Base-by-base conservation (phyloP, 2,888 invertebrate genomes). In the Microchrysa polita region DNA sequence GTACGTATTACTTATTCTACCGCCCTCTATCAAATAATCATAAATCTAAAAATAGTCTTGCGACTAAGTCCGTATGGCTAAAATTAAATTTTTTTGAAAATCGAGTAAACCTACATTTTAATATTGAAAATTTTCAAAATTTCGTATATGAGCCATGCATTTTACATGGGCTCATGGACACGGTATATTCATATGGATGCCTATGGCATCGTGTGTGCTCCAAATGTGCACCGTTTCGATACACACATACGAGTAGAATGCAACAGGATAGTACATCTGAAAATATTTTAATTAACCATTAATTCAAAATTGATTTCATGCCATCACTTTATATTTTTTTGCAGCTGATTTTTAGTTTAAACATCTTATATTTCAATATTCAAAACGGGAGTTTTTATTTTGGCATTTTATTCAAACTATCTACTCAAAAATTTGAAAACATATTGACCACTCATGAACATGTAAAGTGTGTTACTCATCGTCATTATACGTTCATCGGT, bases 211-310 rank as follows among this genome's bases (percentile, higher is more conserved):
- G 52, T 52, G 16, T 52, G 16, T 52, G 52, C 52, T 52, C 14
- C 27, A 34, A 34, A 34, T 34, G 27, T 34, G 27, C 27, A 34
- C 27, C 27, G n/a, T n/a, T n/a, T n/a, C n/a, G 27, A 34, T 7
- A 34, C 27, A 34, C 27, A 34, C 27, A 34, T 34, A 34, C 27
- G 7, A 34, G 7, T 34, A 34, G 27, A 7, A 48, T 48, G 55
- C 55, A n/a, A n/a, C n/a, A 22, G 22, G 18, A 10, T 22, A 42
- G 42, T 7, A 5, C 16, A 60, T 60, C 2, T 27, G 34, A 48
- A 48, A 48, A 48, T 63, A 40, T 40, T 40, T 63, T 63, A 63
- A 63, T 63, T 63, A 63, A 63, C 20, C 9, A 63, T 63, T 63
- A 63, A 42, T 63, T 40, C 7, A 16, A 63, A 63, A 63, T n/a